Percentiles rank a stretch among this genome's conserved stretches.
These are phyloP conservation scores for Pilophorus perplexus DNA, from an alignment of 2,888 invertebrate species.

Conservation along the genomic window DNA sequence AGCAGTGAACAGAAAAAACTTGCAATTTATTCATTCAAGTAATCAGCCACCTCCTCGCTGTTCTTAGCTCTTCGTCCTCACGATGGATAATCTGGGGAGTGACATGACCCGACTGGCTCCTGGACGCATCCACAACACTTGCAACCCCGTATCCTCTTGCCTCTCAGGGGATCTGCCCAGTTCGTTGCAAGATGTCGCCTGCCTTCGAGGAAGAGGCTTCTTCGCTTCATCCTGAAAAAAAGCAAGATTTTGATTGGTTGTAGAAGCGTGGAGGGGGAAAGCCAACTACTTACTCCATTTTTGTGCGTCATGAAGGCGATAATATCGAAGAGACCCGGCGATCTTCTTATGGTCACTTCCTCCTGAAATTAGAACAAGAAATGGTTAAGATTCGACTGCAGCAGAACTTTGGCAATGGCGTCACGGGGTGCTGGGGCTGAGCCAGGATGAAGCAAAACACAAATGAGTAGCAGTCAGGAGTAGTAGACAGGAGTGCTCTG, in stretches of 20 bases:
- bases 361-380: background rate
- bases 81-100: background rate
- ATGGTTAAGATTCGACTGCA: too few species aligned
- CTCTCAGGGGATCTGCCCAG: background rate
- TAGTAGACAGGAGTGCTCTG: too few species aligned
- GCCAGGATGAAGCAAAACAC: too few species aligned
- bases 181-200: constrained; percentile 9
- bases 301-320: background rate
- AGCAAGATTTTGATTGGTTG: too few species aligned
- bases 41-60: too few species aligned
- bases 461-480: too few species aligned
- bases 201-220: background rate
- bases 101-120: constrained; percentile 20
- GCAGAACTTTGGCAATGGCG: too few species aligned
- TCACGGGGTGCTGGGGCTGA: too few species aligned
- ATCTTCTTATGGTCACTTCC: constrained; percentile 13
- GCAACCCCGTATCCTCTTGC: background rate
- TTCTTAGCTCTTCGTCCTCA: background rate
- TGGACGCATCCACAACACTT: constrained; percentile 21
- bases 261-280: background rate
- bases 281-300: background rate
- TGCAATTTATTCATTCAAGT: too few species aligned
- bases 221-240: background rate
- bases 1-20: background rate
- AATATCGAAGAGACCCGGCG: constrained; percentile 14